Evolutionary conservation across 2,888 invertebrate genomes (phyloP).

Genomic region (Unio delphinus): DNA sequence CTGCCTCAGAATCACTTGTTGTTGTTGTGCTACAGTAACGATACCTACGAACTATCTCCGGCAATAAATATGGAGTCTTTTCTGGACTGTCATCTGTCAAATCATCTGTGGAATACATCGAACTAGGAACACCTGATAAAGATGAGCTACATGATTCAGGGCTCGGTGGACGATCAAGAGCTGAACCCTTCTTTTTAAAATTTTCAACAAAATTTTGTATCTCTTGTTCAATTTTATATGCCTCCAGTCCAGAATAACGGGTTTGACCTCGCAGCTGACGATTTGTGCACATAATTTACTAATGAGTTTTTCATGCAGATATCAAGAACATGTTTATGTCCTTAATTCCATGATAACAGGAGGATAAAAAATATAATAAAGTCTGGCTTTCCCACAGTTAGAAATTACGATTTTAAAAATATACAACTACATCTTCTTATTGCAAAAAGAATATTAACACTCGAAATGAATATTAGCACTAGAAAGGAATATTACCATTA

Average conservation of each 20-base stretch:
- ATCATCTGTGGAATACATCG: constrained; percentile 58
- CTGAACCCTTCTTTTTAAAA: constrained; percentile 57
- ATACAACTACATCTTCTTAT: too few relatives aligned
- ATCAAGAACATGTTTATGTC: too few relatives aligned
- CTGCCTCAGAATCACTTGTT: constrained; percentile 46
- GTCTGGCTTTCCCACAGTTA: too few relatives aligned
- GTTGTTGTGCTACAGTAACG: constrained; percentile 35
- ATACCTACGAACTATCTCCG: constrained; percentile 39
- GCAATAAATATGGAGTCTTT: constrained; percentile 38
- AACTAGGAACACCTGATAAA: constrained; percentile 51
- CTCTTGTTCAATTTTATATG: constrained; percentile 58
- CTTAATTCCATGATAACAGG: too few relatives aligned
- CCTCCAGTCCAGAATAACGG: constrained; percentile 34
- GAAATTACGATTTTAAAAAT: too few relatives aligned
- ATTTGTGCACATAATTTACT: constrained; percentile 6
- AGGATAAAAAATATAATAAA: too few relatives aligned
- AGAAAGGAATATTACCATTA: too few relatives aligned
- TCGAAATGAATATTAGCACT: too few relatives aligned
- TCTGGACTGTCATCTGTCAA: constrained; percentile 53
- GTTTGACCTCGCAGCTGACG: constrained; percentile 31
- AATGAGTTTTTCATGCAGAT: constrained; percentile 20
- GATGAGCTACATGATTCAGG: constrained; percentile 39
- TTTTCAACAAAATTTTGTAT: constrained; percentile 64
- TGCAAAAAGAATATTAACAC: too few relatives aligned
- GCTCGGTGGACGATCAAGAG: constrained; percentile 48